phyloP scores from a whole-genome alignment of 1,140 invertebrate genomes.

The Achatina immaculata region DNA sequence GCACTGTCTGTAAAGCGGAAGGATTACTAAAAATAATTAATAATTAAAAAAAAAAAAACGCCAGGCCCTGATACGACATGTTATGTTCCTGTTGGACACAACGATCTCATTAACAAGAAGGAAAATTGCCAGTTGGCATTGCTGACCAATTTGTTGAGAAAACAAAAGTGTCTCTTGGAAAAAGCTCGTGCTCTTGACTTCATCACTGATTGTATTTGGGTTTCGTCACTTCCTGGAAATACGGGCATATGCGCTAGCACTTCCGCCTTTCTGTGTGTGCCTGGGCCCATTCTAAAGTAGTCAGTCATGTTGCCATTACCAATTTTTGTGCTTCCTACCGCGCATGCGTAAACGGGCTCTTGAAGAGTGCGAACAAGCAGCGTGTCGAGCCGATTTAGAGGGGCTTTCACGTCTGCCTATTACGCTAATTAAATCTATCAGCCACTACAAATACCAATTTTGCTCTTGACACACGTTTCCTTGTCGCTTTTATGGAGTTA shows the following conservation, averaged over 20 bases:
- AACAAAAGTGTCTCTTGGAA: neutral
- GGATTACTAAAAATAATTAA: too few species aligned
- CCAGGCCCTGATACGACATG: too few species aligned
- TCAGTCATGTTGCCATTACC: neutral
- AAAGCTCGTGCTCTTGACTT: neutral
- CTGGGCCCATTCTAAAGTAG: neutral
- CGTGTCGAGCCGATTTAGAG: neutral
- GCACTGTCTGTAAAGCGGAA: too few species aligned
- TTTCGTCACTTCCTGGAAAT: slow-evolving; percentile 20
- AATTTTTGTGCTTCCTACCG: neutral
- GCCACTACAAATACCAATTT: slow-evolving; percentile 30
- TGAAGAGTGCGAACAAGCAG: slow-evolving; percentile 8
- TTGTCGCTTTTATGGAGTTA: neutral
- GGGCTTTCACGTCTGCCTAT: slow-evolving; percentile 20
- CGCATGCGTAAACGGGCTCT: slow-evolving; percentile 24
- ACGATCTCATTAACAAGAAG: neutral
- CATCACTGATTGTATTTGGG: neutral
- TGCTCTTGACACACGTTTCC: slow-evolving; percentile 1
- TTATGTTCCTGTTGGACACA: too few species aligned
- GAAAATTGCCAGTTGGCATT: neutral
- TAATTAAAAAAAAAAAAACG: too few species aligned
- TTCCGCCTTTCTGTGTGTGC: neutral
- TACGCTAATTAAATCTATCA: slow-evolving; percentile 37
- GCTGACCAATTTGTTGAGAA: slow-evolving; percentile 1
- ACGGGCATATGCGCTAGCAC: slow-evolving; percentile 18